Evolutionary conservation across 1,140 invertebrate genomes (phyloP).

Genomic region (Pseudomyrmex pallidus): DNA sequence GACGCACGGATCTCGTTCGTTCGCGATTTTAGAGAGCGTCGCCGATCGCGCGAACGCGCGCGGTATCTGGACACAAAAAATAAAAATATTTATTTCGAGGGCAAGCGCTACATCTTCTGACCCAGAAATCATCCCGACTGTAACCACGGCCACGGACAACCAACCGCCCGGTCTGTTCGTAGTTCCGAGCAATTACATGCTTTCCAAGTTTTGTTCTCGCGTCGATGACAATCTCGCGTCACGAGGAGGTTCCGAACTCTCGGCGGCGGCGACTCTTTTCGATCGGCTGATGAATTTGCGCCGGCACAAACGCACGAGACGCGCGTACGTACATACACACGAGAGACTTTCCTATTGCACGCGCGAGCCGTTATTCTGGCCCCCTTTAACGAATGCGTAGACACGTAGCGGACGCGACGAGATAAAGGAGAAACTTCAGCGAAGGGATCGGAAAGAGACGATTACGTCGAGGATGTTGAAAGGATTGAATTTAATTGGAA

Average conservation of each 20-base stretch:
- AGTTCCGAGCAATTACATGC: slow-evolving; percentile 70
- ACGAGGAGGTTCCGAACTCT: slow-evolving; percentile 7
- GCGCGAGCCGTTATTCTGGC: slow-evolving; percentile 29
- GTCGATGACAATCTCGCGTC: slow-evolving; percentile 42
- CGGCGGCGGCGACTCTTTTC: neutral
- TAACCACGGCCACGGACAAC: slow-evolving; percentile 72
- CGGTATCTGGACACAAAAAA: slow-evolving; percentile 73
- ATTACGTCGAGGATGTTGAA: neutral
- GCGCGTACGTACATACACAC: too few species aligned
- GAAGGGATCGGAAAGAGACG: slow-evolving; percentile 16
- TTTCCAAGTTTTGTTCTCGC: slow-evolving; percentile 69
- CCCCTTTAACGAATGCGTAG: slow-evolving; percentile 37
- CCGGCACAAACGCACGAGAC: neutral
- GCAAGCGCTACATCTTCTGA: slow-evolving; percentile 76
- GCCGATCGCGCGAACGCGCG: slow-evolving; percentile 66
- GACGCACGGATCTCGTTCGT: slow-evolving; percentile 70
- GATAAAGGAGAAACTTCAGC: slow-evolving; percentile 35
- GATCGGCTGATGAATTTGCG: neutral
- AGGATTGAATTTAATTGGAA: neutral
- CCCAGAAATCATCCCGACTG: slow-evolving; percentile 79
- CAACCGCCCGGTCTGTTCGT: slow-evolving; percentile 30
- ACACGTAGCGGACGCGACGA: slow-evolving; percentile 35
- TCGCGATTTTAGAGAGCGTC: slow-evolving; percentile 9
- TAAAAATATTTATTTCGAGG: slow-evolving; percentile 77
- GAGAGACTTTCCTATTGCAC: slow-evolving; percentile 41